Base-by-base conservation (phyloP, 2,888 invertebrate genomes). In the Hirtodrosophila confusa region DNA sequence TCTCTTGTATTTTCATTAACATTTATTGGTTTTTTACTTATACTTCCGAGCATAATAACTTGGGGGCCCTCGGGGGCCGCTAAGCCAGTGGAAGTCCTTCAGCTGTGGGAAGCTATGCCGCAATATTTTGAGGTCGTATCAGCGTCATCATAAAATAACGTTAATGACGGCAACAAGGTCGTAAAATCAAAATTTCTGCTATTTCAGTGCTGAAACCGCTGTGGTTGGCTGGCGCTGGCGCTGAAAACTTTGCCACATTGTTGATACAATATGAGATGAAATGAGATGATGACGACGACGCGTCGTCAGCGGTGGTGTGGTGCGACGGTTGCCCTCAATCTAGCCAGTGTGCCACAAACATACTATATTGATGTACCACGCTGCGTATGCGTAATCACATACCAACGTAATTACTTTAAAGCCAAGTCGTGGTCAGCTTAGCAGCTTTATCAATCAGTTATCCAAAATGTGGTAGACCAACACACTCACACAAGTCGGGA, bases 1-100 rank as follows among this genome's bases (percentile, higher is more conserved):
- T 88, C 84, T 86, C 62, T 86, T 88, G 78, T 77, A 86, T 88
- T 88, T 88, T 88, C 88, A 86, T 89, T 88, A 89, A 85, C 85
- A 88, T 88, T 89, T 88, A 88, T 88, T 85, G 89, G 78, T 75
- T 82, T 83, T 88, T 76, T 80, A 84, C 88, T 86, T 79, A 83
- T 75, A 78, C 69, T 60, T 61, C 70, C 64, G 78, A 69, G 64
- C 63, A 77, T 80, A 80, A 80, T 84, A 86, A 80, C 66, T 66
- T 72, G 57, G 23, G 6, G 17, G n/a, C 36, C 8, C 31, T 17
- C 11, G 37, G 7, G 23, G 39, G 23, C 17, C 33, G 23, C 45
- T 51, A 69, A 75, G 65, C 54, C 69, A 69, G 43, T 76, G 83
- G 69, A 74, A 56, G 77, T 64, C 63, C 64, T 55, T 51, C 39